Evolutionary conservation across 2,797 vertebrate species (phyloP), one percentile per base, ranked within the genome.

Genomic region (Pristis pectinata): DNA sequence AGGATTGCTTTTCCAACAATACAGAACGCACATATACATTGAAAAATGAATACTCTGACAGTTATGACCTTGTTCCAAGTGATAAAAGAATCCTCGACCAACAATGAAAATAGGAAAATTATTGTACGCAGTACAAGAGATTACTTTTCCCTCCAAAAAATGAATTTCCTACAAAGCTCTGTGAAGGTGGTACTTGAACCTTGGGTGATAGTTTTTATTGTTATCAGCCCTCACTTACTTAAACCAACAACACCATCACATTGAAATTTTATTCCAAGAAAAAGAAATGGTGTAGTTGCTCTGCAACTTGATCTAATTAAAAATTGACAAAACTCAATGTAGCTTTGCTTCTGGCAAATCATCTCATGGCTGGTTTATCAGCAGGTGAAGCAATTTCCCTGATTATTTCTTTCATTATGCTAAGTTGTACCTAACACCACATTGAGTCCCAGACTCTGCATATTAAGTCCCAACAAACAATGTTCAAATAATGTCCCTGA

Each of bases 341-440:
- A 34, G 10, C 3, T 72, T 94, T 72, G 41, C 70, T 94, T 94
- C 44, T 94, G 92, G 92, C 67, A 74, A 76, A 56, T 72, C 70
- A 34, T n/a, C 17, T 30, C 9, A 11, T 74, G 61, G 30, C 72
- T 53, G 72, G 70, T 41, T 44, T 94, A 94, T 49, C 70, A 49
- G 49, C 44, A 94, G 70, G 70, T 76, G 44, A 76, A 94, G 24
- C 44, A 94, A 74, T 34, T 94, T 72, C 44, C 64, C 70, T n/a
- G 8, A 27, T 94, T 94, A 76, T 94, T 74, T 76, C 44, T 94
- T 72, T 94, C 67, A 94, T 94, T 76, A 76, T 74, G 92, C 13
- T 56, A 94, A 56, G 13, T 10, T 76, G 92, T 53, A 34, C 74
- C 15, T 34, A 94, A 94, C 41, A 34, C 44, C 44, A 30, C 41